Base-by-base conservation (phyloP, 2,888 invertebrate genomes). In the Ceramica pisi region DNA sequence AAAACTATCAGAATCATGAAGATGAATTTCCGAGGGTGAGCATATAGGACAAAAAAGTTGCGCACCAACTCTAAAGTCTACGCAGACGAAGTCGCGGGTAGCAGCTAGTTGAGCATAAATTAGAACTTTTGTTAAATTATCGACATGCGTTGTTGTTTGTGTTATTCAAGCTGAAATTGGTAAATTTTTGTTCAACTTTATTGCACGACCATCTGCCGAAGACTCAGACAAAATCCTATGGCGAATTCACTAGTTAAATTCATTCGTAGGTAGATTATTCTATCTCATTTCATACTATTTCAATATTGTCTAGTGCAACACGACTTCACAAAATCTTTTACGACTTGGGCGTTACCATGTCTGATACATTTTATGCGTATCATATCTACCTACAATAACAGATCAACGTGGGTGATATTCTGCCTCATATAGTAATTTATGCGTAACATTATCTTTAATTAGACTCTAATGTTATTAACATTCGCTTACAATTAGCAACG, bases 401-500 rank as follows among this genome's bases (percentile, higher is more conserved):
- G 50, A 55, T 57, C 66, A 41, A 63, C 59, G 68, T 69, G 79
- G 74, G 63, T 60, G 55, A 63, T 79, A 78, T 66, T 60, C 23
- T 53, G 26, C 26, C 12, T 51, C 16, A 46, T 26, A 60, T 31
- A 51, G 23, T 59, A 55, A 55, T 68, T 55, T 73, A 78, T 44
- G 26, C 38, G 38, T 23, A 44, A 55, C 35, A 66, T 78, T 73
- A 56, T 51, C 23, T 61, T 69, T 67, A 79, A 79, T 71, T 70
- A 56, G 63, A 51, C 16, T 55, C 21, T 63, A 67, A 72, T 68
- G 26, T 48, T 51, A 48, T 51, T 67, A 61, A 65, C 41, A 62
- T 63, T 67, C 61, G 46, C 48, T 14, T 44, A 61, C 67, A 75
- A 71, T 82, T 67, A 80, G 59, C 64, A 67, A 62, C 72, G 72